Evolutionary conservation across 2,888 invertebrate species (phyloP).

Genomic region (Spisula solida): DNA sequence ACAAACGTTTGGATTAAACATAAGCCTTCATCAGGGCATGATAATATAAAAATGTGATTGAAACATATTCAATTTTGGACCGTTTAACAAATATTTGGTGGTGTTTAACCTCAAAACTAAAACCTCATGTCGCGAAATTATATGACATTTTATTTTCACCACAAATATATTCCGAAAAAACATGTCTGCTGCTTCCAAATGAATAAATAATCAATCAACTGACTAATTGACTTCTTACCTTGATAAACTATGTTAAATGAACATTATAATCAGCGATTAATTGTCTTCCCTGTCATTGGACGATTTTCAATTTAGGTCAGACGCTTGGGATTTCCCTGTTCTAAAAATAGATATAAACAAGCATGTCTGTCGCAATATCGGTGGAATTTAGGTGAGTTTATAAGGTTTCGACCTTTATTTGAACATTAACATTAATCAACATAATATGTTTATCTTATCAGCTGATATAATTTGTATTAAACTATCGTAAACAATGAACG

Average conservation of each 20-base stretch:
- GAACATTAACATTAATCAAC: too few species aligned
- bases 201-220: background rate
- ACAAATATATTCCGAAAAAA: background rate
- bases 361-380: constrained; percentile 47
- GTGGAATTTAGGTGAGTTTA: constrained; percentile 55
- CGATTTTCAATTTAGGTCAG: background rate
- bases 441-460: too few species aligned
- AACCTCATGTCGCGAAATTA: background rate
- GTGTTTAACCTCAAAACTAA: too few species aligned
- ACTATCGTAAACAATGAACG: too few species aligned
- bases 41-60: too few species aligned
- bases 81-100: too few species aligned
- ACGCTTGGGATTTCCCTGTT: constrained; percentile 12
- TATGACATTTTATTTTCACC: background rate
- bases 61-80: too few species aligned
- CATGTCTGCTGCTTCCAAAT: background rate
- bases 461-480: too few species aligned
- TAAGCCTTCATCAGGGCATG: too few species aligned
- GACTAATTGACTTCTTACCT: background rate
- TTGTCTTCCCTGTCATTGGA: background rate
- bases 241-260: background rate
- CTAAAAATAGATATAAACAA: constrained; percentile 36
- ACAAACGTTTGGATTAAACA: too few species aligned
- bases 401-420: too few species aligned
- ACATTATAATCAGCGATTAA: background rate